Conservation (phyloP, 2,888 invertebrate genomes). For the Leptinotarsa tumamoca region DNA sequence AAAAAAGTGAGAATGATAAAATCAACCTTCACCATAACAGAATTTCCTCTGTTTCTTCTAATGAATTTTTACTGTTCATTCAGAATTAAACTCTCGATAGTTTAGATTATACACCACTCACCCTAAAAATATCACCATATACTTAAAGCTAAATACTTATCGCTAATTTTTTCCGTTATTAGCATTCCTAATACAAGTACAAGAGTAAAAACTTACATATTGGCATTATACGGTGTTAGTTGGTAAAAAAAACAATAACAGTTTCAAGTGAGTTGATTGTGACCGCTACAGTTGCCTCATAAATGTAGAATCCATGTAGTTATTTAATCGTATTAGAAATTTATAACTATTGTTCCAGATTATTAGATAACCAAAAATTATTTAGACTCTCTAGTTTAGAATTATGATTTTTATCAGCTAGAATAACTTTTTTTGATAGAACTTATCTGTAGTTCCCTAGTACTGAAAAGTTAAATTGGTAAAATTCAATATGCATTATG, state of each 20-base stretch:
- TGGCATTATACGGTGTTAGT: conserved; percentile 22
- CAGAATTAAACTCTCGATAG: background rate
- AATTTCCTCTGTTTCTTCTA: too few relatives aligned
- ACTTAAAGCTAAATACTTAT: background rate
- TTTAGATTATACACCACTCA: too few relatives aligned
- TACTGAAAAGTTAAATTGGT: conserved; percentile 34
- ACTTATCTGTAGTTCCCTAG: conserved; percentile 43
- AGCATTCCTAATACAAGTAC: background rate
- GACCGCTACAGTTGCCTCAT: conserved; percentile 57
- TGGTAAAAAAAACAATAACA: conserved; percentile 43
- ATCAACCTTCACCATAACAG: too few relatives aligned
- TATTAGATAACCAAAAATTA: conserved; percentile 46
- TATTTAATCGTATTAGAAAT: conserved; percentile 49
- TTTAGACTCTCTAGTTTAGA: conserved; percentile 52
- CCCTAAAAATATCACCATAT: background rate
- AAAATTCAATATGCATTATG: conserved; percentile 54
- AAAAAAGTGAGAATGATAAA: too few relatives aligned
- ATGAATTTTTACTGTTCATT: too few relatives aligned
- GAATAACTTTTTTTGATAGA: conserved; percentile 39
- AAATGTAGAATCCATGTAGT: conserved; percentile 57
- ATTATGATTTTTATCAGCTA: conserved; percentile 40
- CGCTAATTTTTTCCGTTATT: background rate
- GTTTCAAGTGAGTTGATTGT: conserved; percentile 59
- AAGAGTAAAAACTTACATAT: conserved; percentile 12
- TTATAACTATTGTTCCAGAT: conserved; percentile 47